These are phyloP conservation scores for Bursaphelenchus okinawaensis DNA, from an alignment of 2,888 invertebrate species.

Conservation along the genomic window DNA sequence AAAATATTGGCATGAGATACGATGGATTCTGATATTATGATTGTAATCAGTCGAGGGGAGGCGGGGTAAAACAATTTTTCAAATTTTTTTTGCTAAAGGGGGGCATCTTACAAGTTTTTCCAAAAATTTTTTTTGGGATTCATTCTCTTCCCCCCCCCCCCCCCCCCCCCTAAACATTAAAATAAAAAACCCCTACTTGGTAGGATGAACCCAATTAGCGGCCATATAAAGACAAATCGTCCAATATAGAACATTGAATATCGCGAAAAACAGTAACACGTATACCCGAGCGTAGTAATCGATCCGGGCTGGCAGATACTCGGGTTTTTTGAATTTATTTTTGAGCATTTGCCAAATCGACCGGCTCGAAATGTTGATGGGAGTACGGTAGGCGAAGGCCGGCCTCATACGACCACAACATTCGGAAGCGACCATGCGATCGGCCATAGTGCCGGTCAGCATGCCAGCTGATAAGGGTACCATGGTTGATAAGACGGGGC, in stretches of 20 bases:
- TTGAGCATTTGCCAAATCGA: conserved; percentile 6
- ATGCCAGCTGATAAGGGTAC: conserved; percentile 8
- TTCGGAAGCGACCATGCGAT: neutral
- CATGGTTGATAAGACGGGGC: conserved; percentile 1
- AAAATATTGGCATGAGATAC: no score
- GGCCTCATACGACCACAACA: neutral
- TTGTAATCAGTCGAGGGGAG: no score
- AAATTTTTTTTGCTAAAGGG: no score
- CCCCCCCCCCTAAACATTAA: no score
- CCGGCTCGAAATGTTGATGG: neutral
- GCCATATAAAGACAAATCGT: conserved; percentile 2
- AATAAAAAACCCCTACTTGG: no score
- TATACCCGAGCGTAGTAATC: conserved; percentile 76
- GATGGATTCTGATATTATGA: no score
- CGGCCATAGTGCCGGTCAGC: conserved; percentile 6
- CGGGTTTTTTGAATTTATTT: conserved; percentile 36
- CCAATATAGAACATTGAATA: conserved; percentile 50
- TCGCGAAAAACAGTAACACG: conserved; percentile 49
- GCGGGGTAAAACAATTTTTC: no score
- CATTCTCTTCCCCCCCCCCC: no score
- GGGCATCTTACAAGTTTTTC: no score
- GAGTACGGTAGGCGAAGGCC: neutral
- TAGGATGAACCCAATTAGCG: conserved; percentile 10
- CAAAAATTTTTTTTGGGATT: no score
- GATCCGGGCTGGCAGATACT: conserved; percentile 67